Base-by-base conservation (phyloP, 2,797 vertebrate genomes). In the Staurois parvus region DNA sequence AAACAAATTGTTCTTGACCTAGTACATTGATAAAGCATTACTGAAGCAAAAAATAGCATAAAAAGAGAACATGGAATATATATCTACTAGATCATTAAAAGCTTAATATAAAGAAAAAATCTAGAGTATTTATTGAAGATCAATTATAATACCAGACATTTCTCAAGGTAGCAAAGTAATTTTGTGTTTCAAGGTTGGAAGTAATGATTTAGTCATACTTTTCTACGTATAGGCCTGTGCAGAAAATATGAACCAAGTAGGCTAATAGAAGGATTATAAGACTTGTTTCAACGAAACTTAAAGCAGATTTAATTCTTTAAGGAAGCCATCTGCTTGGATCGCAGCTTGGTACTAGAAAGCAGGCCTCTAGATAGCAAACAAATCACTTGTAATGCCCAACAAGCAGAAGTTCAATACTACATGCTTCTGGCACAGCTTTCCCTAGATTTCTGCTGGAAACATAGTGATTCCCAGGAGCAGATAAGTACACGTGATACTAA, bases 21-120 rank as follows among this genome's bases (percentile, higher is more conserved):
- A 84, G 62, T 76, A 83, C 64, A 56, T 10, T 30, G 26, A 37
- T 28, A 32, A 12, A 70, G 79, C 24, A 48, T 52, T 34, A 77
- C 74, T 72, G 10, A 75, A 17, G 45, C 21, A 59, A 59, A 59
- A 21, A 59, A 59, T 59, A 59, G 5, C 5, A 32, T 70, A 30
- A 70, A 21, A 45, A 13, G 3, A 82, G 42, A 78, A 62, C 21
- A 76, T 11, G 79, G 81, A 87, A 84, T 84, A 87, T 3, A 26
- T 87, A 67, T 85, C 19, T 42, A 84, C 62, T 45, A 66, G 40
- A 45, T 45, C 2, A 78, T 24, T 72, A 86, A 24, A 52, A 74
- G 11, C 37, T 68, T 30, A 32, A 68, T 79, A 89, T 52, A 82
- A 56, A 84, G 90, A 83, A 26, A 85, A 87, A 73, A 84, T 73